phyloP scores from a whole-genome alignment of 1,140 invertebrate genomes.

The Drosophila bocqueti region DNA sequence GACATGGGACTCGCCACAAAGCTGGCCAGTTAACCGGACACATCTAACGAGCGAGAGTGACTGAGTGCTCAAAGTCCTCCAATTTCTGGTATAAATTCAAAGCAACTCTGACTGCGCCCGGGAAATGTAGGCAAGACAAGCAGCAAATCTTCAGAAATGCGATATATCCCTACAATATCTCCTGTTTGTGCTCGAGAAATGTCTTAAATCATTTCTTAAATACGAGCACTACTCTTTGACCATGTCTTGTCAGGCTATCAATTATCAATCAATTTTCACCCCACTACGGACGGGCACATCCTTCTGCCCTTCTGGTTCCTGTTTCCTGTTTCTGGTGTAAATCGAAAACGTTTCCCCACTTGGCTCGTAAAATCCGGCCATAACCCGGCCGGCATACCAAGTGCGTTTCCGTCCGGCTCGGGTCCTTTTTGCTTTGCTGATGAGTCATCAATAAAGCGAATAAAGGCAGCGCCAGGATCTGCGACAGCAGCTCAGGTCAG shows the following conservation, averaged over 20 bases:
- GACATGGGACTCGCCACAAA: slow-evolving; percentile 7
- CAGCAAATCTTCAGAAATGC: not conserved
- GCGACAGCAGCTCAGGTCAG: not conserved
- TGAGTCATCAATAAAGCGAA: slow-evolving; percentile 39
- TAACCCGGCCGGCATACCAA: slow-evolving; percentile 37
- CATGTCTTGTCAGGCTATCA: slow-evolving; percentile 13
- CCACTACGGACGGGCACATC: slow-evolving; percentile 12
- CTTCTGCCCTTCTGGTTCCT: not conserved
- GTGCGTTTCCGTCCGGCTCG: slow-evolving; percentile 22
- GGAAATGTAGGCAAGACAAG: not conserved
- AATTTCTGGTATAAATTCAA: not conserved
- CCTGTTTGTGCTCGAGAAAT: not conserved
- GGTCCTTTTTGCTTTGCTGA: slow-evolving; percentile 1
- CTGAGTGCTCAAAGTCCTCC: not conserved
- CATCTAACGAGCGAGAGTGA: not conserved
- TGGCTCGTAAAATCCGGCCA: slow-evolving; percentile 43
- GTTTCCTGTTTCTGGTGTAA: slow-evolving; percentile 13
- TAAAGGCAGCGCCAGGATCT: slow-evolving; percentile 3
- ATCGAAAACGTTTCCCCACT: slow-evolving; percentile 38
- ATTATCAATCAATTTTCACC: slow-evolving; percentile 37
- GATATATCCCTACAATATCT: not conserved
- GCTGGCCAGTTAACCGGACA: slow-evolving; percentile 8
- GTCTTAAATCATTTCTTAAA: not conserved
- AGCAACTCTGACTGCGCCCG: not conserved
- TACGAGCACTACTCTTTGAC: too few species aligned